Evolutionary conservation across 2,113 vertebrate genomes (phyloP).

Genomic region (Amphiprion percula): DNA sequence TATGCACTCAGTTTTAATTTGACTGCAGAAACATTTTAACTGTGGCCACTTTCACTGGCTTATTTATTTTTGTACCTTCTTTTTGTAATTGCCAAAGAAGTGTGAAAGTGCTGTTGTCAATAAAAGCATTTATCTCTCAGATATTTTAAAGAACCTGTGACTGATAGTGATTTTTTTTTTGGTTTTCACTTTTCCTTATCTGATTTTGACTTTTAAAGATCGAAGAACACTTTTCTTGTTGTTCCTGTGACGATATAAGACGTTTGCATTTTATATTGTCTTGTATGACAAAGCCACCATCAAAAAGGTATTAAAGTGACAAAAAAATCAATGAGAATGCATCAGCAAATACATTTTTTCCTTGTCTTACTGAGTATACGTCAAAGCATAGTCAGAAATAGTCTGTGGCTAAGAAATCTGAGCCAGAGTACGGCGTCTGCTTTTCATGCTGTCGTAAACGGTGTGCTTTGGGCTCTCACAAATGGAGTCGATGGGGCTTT

Average conservation of each 20-base stretch:
- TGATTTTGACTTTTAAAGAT: too few relatives aligned
- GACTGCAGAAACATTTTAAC: neutral
- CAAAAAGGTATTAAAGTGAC: neutral
- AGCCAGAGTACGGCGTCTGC: slow-evolving; percentile 21
- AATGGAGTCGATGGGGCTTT: slow-evolving; percentile 38
- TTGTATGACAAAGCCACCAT: neutral
- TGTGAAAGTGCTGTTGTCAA: neutral
- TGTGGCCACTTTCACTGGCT: slow-evolving; percentile 16
- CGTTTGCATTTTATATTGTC: neutral
- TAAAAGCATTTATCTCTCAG: slow-evolving; percentile 17
- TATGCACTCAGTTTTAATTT: slow-evolving; percentile 1
- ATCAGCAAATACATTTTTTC: neutral
- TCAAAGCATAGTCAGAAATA: slow-evolving; percentile 43
- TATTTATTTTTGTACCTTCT: slow-evolving; percentile 40
- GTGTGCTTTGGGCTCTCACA: slow-evolving; percentile 25
- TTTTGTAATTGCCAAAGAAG: slow-evolving; percentile 5
- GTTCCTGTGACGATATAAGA: neutral
- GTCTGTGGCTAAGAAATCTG: slow-evolving; percentile 46
- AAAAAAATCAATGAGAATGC: neutral
- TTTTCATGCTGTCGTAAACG: slow-evolving; percentile 55
- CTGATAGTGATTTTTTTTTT: too few relatives aligned
- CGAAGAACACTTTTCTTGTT: too few relatives aligned
- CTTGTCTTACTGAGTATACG: neutral
- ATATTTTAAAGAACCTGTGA: neutral
- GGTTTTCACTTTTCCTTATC: too few relatives aligned